Conservation (phyloP, 2,888 invertebrate species). For the Stramonita haemastoma region DNA sequence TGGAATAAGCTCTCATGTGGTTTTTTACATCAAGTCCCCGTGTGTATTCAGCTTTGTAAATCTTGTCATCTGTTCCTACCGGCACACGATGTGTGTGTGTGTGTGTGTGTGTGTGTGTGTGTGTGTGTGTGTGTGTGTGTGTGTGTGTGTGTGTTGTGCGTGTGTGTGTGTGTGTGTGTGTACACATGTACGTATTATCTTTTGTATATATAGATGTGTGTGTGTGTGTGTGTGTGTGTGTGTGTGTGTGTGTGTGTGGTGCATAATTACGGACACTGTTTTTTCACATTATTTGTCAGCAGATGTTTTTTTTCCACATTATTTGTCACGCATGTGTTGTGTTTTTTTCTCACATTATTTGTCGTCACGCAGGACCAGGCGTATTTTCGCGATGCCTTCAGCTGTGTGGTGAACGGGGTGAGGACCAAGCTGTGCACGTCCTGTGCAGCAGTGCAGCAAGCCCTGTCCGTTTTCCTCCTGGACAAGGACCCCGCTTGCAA, state of each 20-base stretch:
- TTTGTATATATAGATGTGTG: background rate
- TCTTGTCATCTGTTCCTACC: too few relatives aligned
- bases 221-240: background rate
- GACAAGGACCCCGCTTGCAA: conserved; percentile 23
- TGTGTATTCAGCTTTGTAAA: too few relatives aligned
- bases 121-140: background rate
- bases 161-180: background rate
- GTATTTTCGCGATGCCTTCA: conserved; percentile 12
- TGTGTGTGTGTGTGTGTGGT: background rate
- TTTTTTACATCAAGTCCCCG: too few relatives aligned
- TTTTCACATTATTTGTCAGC: too few relatives aligned
- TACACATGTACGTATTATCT: background rate
- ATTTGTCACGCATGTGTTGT: too few relatives aligned
- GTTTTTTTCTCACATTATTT: too few relatives aligned
- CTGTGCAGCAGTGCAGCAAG: background rate
- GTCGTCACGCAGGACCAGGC: background rate
- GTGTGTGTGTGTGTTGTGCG: background rate
- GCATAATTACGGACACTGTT: too few relatives aligned
- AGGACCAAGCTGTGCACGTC: background rate
- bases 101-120: background rate
- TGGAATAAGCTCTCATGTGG: too few relatives aligned
- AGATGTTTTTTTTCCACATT: too few relatives aligned
- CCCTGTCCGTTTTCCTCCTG: conserved; percentile 18
- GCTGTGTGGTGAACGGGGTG: conserved; percentile 12
- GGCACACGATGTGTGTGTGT: too few relatives aligned